Conservation (phyloP, 2,888 invertebrate genomes). For the Limnephilus auricula region DNA sequence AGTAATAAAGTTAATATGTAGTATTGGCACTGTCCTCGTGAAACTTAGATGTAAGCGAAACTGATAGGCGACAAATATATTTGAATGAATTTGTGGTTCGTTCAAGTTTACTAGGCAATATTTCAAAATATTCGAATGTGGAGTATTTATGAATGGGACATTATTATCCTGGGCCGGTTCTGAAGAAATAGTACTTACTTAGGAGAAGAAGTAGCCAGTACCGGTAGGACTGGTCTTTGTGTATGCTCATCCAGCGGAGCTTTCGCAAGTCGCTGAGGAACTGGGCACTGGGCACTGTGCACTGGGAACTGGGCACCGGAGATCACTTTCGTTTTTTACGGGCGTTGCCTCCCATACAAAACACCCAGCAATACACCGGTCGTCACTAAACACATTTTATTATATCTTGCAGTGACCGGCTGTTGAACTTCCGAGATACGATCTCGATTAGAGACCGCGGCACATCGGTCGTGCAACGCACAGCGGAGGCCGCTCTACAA, state of each 20-base stretch:
- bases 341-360: conserved; percentile 29
- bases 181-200: not conserved
- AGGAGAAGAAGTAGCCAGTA: not conserved
- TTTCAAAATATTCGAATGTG: no score
- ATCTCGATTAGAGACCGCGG: conserved; percentile 30
- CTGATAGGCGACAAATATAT: not conserved
- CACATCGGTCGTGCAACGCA: conserved; percentile 9
- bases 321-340: conserved; percentile 45
- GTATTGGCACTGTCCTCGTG: not conserved
- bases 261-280: conserved; percentile 28
- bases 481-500: not conserved
- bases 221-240: not conserved
- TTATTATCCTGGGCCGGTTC: not conserved
- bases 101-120: no score
- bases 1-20: no score
- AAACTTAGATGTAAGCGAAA: not conserved
- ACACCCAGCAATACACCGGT: not conserved
- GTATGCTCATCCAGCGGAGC: conserved; percentile 6
- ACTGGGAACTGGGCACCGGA: not conserved
- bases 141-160: not conserved
- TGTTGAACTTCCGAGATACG: conserved; percentile 42
- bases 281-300: not conserved
- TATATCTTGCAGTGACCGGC: conserved; percentile 39
- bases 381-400: not conserved
- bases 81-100: not conserved